Conservation (phyloP, 2,797 vertebrate genomes). For the Sebastes trivittatus region DNA sequence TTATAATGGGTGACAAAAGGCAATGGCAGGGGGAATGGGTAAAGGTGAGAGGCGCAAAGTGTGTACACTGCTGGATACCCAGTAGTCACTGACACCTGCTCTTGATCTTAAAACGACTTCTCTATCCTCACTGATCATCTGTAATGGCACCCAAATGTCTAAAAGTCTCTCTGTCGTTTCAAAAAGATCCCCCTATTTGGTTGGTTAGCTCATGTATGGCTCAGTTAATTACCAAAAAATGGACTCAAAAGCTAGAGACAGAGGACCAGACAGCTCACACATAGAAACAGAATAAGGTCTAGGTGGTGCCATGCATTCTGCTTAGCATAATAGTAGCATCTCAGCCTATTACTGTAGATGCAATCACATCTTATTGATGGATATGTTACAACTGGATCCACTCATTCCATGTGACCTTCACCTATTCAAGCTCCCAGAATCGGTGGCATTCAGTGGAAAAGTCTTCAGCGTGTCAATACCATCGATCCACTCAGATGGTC, state of each 20-base stretch:
- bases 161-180: not conserved
- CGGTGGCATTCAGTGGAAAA: constrained; percentile 77
- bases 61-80: constrained; percentile 11
- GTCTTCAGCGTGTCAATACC: constrained; percentile 79
- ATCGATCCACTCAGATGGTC: constrained; percentile 81
- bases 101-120: constrained; percentile 27
- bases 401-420: constrained; percentile 79
- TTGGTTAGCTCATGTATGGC: not conserved
- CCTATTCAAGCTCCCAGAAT: constrained; percentile 78
- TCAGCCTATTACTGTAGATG: constrained; percentile 54
- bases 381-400: constrained; percentile 77
- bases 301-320: not conserved
- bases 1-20: constrained; percentile 93
- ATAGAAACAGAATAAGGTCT: not conserved
- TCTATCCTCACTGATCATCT: not conserved
- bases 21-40: constrained; percentile 74
- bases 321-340: constrained; percentile 47
- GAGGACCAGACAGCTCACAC: not conserved
- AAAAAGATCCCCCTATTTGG: not conserved
- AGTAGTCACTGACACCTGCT: constrained; percentile 55
- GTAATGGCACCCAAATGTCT: constrained; percentile 4
- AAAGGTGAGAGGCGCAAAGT: constrained; percentile 87
- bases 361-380: constrained; percentile 76
- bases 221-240: not conserved
- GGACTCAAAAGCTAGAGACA: not conserved